Evolutionary conservation across 2,113 vertebrate genomes (phyloP).

Genomic region (Acanthisitta chloris): DNA sequence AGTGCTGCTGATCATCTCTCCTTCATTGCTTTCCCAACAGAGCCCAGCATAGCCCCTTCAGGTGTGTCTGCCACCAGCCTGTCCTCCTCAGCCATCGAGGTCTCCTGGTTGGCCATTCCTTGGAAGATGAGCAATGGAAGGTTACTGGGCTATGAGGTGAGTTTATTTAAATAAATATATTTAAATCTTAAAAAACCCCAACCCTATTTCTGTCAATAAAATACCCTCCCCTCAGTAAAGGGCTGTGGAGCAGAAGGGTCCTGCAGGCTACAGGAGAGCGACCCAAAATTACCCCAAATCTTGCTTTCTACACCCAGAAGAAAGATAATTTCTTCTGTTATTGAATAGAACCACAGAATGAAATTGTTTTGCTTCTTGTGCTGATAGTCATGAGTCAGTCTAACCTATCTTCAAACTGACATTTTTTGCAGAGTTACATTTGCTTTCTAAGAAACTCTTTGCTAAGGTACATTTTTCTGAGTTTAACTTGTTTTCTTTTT

Average conservation of each 20-base stretch:
- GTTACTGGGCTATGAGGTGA: slow-evolving; percentile 94
- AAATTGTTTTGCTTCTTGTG: not conserved
- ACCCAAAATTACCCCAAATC: not conserved
- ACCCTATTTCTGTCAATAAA: not conserved
- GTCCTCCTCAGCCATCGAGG: slow-evolving; percentile 87
- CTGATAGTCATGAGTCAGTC: not conserved
- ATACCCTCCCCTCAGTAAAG: not conserved
- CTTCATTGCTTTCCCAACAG: slow-evolving; percentile 55
- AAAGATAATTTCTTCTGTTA: not conserved
- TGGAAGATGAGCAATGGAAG: slow-evolving; percentile 81
- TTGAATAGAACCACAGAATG: too few relatives aligned
- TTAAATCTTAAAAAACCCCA: not conserved
- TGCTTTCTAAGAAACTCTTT: not conserved
- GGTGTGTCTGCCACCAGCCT: slow-evolving; percentile 82
- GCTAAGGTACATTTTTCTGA: not conserved
- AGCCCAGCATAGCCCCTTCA: slow-evolving; percentile 82
- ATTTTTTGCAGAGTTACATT: not conserved
- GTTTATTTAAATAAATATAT: not conserved
- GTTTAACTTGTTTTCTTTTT: not conserved
- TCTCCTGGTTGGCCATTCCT: slow-evolving; percentile 83
- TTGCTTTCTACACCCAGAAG: not conserved
- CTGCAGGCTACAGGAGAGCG: not conserved
- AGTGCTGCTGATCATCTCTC: not conserved
- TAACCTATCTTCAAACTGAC: not conserved
- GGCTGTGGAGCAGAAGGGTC: accelerated